Base-by-base conservation (phyloP, 35 echinoderm and acorn worm genomes). In the Lytechinus pictus region DNA sequence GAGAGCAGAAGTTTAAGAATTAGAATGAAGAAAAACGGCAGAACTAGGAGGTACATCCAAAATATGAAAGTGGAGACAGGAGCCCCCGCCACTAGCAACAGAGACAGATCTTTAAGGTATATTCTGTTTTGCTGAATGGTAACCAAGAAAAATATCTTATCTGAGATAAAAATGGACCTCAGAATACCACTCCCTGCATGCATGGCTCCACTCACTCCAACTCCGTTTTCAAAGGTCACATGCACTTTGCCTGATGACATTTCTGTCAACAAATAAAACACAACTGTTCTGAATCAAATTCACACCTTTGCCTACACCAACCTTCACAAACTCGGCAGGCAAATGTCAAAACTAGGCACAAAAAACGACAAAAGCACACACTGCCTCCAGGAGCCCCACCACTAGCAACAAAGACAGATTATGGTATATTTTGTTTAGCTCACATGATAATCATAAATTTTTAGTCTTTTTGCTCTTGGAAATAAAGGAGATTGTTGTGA, bases 261-360 rank as follows among this genome's bases (percentile, higher is more conserved):
- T 79, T 79, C 66, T 79, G 66, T 79, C 66, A 79, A 79, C 66
- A 79, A 79, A 79, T 79, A 79, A 79, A 79, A 79, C 66, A 79
- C 66, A 79, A 79, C 66, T 79, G 66, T 79, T 79, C 16, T 19
- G 66, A 79, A 79, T 79, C 66, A 79, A 79, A 19, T 79, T 79
- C 66, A 16, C 16, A 79, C 66, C 66, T 79, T 79, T 24, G n/a
- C 66, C 66, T n/a, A 79, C 66, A 79, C 7, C 66, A 79, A 13
- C 66, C 66, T 79, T 79, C 66, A 79, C 19, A 79, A 79, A 19
- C 1, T 79, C 66, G 8, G 66, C 14, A 44, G 33, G 33, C n/a
- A 14, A 79, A 79, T 72, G 14, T 79, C 66, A 79, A 79, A 79
- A 79, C 66, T 24, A n/a, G 66, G 66, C 66, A 19, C 19, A 79